These are phyloP conservation scores for Diachrysia chrysitis DNA, from an alignment of 2,888 invertebrate genomes.

Conservation along the genomic window DNA sequence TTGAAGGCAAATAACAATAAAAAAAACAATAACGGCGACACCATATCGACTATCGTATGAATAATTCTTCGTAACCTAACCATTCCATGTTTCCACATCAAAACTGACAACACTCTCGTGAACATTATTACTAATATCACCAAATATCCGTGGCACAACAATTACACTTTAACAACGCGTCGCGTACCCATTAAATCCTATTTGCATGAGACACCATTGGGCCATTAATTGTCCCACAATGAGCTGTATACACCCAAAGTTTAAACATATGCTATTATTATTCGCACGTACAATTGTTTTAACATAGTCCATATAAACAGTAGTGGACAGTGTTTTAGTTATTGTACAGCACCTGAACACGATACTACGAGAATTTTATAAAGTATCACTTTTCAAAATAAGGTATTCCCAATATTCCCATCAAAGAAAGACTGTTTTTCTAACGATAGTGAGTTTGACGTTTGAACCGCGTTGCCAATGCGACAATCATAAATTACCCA, in stretches of 20 bases:
- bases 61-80: conserved; percentile 57
- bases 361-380: background rate
- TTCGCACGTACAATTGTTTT: conserved; percentile 23
- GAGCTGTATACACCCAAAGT: conserved; percentile 18
- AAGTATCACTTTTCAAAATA: background rate
- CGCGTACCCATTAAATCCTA: conserved; percentile 18
- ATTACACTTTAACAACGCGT: conserved; percentile 10
- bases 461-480: too few species aligned
- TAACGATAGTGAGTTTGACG: background rate
- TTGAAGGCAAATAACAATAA: conserved; percentile 20
- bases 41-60: conserved; percentile 23
- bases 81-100: conserved; percentile 71
- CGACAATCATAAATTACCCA: too few species aligned
- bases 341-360: conserved; percentile 5
- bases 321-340: conserved; percentile 6
- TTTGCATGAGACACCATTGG: background rate
- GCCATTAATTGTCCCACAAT: conserved; percentile 26
- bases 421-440: background rate
- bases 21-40: conserved; percentile 30
- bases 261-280: conserved; percentile 25
- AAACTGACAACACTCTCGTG: conserved; percentile 52
- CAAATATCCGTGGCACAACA: conserved; percentile 13
- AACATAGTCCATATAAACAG: conserved; percentile 11
- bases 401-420: background rate
- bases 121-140: conserved; percentile 23